Percentiles rank a stretch among this genome's conserved stretches.
These are phyloP conservation scores for Luffia ferchaultella DNA, from an alignment of 2,888 invertebrate genomes.

Conservation along the genomic window DNA sequence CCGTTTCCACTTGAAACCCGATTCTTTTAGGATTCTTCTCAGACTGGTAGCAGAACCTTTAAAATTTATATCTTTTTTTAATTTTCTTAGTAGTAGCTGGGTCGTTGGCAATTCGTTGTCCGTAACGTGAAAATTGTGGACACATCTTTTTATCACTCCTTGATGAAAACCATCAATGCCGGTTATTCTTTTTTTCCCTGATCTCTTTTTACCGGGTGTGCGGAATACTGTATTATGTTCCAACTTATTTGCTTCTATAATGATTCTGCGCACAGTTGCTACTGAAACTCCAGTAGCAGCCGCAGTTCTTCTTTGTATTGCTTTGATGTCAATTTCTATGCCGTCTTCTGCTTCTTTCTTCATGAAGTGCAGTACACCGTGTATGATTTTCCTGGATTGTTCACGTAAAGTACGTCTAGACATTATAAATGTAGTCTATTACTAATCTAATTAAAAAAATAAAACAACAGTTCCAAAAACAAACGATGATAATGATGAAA, in stretches of 20 bases:
- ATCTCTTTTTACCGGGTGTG: conserved; percentile 20
- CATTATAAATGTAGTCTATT: too few species aligned
- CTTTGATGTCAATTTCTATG: not conserved
- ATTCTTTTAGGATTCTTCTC: not conserved
- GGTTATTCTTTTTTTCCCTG: conserved; percentile 17
- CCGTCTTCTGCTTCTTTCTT: too few species aligned
- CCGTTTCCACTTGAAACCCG: not conserved
- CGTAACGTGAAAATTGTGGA: not conserved
- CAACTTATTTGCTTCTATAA: conserved; percentile 11
- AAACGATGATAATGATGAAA: too few species aligned
- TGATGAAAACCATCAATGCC: conserved; percentile 21
- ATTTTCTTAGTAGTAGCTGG: not conserved
- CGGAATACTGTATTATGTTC: conserved; percentile 16
- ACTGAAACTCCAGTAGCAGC: not conserved
- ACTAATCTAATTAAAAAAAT: too few species aligned
- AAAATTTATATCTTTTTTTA: not conserved
- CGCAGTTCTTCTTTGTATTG: not conserved
- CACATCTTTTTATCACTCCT: conserved; percentile 16
- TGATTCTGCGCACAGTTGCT: conserved; percentile 7
- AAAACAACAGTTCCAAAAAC: too few species aligned
- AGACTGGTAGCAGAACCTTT: not conserved
- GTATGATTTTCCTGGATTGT: too few species aligned
- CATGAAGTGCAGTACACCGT: too few species aligned
- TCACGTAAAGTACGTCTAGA: too few species aligned
- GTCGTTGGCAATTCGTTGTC: not conserved